Base-by-base conservation (phyloP, 1,140 invertebrate species). In the Pachyrhynchus sulphureomaculatus region DNA sequence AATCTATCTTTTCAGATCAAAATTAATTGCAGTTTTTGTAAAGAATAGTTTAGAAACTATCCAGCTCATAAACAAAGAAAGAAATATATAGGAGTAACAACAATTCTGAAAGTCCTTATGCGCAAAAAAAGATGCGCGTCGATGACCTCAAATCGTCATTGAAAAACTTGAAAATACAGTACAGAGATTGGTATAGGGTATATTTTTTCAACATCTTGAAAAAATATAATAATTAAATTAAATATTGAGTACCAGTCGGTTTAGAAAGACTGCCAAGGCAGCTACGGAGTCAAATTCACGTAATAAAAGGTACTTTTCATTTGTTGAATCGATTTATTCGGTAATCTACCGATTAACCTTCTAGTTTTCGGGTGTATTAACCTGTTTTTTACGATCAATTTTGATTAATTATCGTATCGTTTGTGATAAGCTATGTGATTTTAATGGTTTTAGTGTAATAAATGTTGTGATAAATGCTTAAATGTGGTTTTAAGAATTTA, bases 101-200 rank as follows among this genome's bases (percentile, higher is more conserved):
- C n/a, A n/a, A n/a, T n/a, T n/a, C n/a, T n/a, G n/a, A 42, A 34
- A 18, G 17, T 17, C n/a, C 13, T 26, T 15, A 44, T 59, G 47
- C 47, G 47, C 57, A 6, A n/a, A 29, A n/a, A 9, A 17, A 21
- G 23, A 15, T 59, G 57, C 57, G 57, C 37, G 57, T 59, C 39
- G 57, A 59, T 52, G 57, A 59, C 57, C 57, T 59, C 26, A 59
- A 59, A 17, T 59, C 29, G 57, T 59, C 57, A 59, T 59, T 59
- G 57, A 59, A 48, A 2, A 41, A 42, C 34, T 51, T 51, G 12
- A 59, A 59, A 59, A 59, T 24, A 48, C 1, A n/a, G 13, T 15
- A 12, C 9, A 2, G 12, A 2, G 23, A 17, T 32, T 59, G n/a
- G n/a, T n/a, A n/a, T n/a, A n/a, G n/a, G n/a, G n/a, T n/a, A n/a